Conservation (phyloP, 1,140 invertebrate species). For the Ctenoplectra terminalis region DNA sequence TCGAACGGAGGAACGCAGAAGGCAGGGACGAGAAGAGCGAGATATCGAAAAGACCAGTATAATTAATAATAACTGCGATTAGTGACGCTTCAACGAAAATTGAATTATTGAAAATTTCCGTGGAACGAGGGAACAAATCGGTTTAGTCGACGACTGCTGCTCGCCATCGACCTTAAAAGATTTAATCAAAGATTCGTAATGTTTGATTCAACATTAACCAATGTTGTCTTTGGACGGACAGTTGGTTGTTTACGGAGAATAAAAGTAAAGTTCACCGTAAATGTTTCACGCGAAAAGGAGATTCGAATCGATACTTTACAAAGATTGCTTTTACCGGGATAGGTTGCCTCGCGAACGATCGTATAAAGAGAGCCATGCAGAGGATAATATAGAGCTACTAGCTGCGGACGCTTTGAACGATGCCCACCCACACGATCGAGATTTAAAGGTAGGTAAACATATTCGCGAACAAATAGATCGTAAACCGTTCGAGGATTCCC, state of each 20-base stretch:
- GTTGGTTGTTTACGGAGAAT: not conserved
- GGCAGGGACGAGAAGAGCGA: not conserved
- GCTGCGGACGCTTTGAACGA: constrained; percentile 1
- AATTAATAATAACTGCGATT: constrained; percentile 66
- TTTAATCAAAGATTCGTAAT: constrained; percentile 54
- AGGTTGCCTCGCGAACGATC: not conserved
- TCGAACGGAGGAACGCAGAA: not conserved
- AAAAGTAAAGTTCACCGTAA: not conserved
- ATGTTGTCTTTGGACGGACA: constrained; percentile 23
- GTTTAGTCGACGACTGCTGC: constrained; percentile 62
- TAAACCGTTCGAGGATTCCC: constrained; percentile 2
- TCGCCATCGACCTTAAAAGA: constrained; percentile 29
- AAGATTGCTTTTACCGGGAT: constrained; percentile 4
- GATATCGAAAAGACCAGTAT: not conserved
- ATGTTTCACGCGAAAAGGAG: not conserved
- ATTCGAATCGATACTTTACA: not conserved
- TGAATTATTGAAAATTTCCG: constrained; percentile 71
- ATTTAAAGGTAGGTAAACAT: constrained; percentile 33
- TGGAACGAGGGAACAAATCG: constrained; percentile 11
- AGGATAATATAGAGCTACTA: not conserved
- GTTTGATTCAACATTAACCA: constrained; percentile 10
- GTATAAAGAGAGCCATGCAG: not conserved
- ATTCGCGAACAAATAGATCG: constrained; percentile 20
- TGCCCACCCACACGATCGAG: not conserved
- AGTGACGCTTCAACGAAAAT: constrained; percentile 60